Base-by-base conservation (phyloP, 2,797 vertebrate species). In the Labeo calbasu region DNA sequence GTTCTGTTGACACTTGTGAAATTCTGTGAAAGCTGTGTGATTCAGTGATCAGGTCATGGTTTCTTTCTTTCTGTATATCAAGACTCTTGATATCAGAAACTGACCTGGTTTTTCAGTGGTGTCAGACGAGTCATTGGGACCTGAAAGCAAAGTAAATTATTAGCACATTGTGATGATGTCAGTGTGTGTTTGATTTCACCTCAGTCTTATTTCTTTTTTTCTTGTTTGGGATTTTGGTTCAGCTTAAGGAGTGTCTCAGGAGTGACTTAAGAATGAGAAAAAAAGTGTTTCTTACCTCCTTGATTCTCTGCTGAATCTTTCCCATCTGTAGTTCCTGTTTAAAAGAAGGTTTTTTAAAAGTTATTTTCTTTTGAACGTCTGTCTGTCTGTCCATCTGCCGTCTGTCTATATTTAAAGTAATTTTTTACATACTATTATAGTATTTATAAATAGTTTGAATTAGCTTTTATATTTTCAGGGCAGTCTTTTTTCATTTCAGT, bases 61-160 rank as follows among this genome's bases (percentile, higher is more conserved):
- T 10, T 50, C 17, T 61, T 32, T 48, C 48, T 40, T 19, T 61
- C 1, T 82, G 70, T 61, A 48, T 69, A 78, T 11, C 19, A 78
- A 53, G 25, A 63, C 15, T 55, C n/a, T 50, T 48, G n/a, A 50
- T 28, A 43, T 43, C 17, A 48, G 63, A 32, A 55, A 71, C 90
- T 87, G 59, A 90, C 90, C 87, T 85, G 88, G 85, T 50, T 85
- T 86, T 32, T 88, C 86, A 48, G 86, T 85, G 2, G 81, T 85
- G 61, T 88, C 84, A 50, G 75, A 79, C 13, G 43, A 65, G 21
- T 90, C 88, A 81, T 19, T 80, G 21, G 65, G 53, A 55, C 59
- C 89, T 90, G 78, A 82, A 88, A 81, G 13, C 43, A 78, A 15
- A 61, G 57, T 48, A 0, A 23, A 9, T 51, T n/a, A 55, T n/a